A percentile compares a stretch with the other conserved stretches of the same genome.
Conservation (phyloP, 2,888 invertebrate genomes). For the Parnassius apollo region DNA sequence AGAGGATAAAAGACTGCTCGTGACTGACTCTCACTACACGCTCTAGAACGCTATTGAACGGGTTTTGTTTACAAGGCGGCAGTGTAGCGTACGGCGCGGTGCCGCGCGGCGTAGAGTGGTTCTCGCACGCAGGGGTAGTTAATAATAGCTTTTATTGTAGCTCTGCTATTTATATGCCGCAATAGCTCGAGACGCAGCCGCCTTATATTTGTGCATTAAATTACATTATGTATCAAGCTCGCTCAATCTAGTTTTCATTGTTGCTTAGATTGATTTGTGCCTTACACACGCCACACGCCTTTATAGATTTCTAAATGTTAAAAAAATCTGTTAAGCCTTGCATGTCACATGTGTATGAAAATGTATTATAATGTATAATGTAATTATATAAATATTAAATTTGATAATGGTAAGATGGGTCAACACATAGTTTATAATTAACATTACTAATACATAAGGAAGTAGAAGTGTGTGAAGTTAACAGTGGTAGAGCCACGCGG, state of each 20-base stretch:
- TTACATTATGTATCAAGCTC: neutral
- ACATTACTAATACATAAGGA: too few relatives aligned
- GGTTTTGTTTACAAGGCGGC: slow-evolving; percentile 8
- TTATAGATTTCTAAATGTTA: too few relatives aligned
- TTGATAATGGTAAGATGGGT: too few relatives aligned
- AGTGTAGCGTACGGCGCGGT: neutral
- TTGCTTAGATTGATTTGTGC: neutral
- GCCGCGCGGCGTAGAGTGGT: neutral
- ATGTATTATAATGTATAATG: too few relatives aligned
- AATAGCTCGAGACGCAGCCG: slow-evolving; percentile 8
- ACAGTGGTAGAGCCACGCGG: too few relatives aligned
- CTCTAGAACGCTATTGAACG: slow-evolving; percentile 1
- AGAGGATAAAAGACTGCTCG: slow-evolving; percentile 9
- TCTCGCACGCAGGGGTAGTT: slow-evolving; percentile 3
- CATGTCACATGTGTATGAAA: too few relatives aligned
- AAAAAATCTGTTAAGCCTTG: too few relatives aligned
- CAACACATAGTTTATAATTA: too few relatives aligned
- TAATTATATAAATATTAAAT: too few relatives aligned
- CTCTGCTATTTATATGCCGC: slow-evolving; percentile 16
- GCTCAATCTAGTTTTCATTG: neutral
- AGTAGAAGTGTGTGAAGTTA: too few relatives aligned
- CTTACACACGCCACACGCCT: neutral
- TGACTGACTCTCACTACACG: neutral
- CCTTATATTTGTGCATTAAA: neutral
- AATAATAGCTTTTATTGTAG: slow-evolving; percentile 19